Conservation (phyloP, 2,888 invertebrate species). For the Megastigmus dorsalis region DNA sequence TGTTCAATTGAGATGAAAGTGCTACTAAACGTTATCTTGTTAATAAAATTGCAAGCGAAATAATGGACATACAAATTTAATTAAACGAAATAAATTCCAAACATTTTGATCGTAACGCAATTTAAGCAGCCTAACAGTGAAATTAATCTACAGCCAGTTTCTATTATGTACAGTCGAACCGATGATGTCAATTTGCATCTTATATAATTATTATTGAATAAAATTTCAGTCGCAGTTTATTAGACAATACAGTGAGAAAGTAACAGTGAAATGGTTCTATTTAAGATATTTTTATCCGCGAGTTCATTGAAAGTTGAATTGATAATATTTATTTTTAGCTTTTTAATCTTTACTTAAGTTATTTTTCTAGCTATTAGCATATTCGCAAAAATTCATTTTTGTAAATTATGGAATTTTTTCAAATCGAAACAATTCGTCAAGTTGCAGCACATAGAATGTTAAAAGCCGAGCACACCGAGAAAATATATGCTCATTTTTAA, state of each 20-base stretch:
- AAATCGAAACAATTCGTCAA: background rate
- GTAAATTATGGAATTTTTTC: background rate
- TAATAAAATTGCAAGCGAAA: constrained; percentile 31
- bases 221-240: background rate
- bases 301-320: constrained; percentile 40
- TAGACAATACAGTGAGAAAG: constrained; percentile 12
- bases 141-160: too few species aligned
- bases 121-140: too few species aligned
- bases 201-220: constrained; percentile 14
- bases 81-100: too few species aligned
- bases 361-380: constrained; percentile 18
- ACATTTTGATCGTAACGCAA: too few species aligned
- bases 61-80: constrained; percentile 11
- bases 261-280: background rate
- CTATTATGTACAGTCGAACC: background rate
- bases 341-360: constrained; percentile 31
- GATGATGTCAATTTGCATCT: background rate
- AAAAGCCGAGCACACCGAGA: background rate
- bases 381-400: constrained; percentile 8
- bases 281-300: constrained; percentile 32
- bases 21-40: constrained; percentile 27
- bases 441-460: background rate
- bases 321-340: constrained; percentile 37
- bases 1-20: constrained; percentile 45
- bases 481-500: background rate